These are phyloP conservation scores for Muraenolepis orangiensis DNA, from an alignment of 2,797 vertebrate species.

Conservation along the genomic window DNA sequence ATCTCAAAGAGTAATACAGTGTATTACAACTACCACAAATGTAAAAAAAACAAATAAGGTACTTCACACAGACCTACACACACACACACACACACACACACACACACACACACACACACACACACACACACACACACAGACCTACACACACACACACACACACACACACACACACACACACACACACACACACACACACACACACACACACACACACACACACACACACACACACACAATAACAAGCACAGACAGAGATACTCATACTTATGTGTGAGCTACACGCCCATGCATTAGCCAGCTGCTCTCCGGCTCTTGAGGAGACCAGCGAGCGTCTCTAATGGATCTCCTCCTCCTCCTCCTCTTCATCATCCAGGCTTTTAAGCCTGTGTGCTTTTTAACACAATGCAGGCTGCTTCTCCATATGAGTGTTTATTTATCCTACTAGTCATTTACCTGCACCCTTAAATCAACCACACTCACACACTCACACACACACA, in stretches of 20 bases:
- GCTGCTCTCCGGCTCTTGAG: neutral
- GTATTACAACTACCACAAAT: neutral
- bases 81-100: no score
- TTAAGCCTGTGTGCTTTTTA: neutral
- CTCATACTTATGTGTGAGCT: neutral
- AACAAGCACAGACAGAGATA: neutral
- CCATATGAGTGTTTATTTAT: neutral
- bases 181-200: neutral
- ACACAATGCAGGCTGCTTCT: neutral
- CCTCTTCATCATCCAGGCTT: neutral
- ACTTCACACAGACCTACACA: neutral
- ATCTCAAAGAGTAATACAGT: neutral
- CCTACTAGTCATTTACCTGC: neutral
- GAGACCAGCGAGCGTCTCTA: neutral
- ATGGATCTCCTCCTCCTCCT: neutral
- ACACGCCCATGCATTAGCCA: neutral
- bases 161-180: no score
- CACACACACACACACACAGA: neutral
- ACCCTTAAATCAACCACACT: neutral
- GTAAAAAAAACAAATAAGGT: neutral
- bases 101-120: no score
- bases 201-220: neutral
- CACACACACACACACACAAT: no score
- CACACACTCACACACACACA: conserved; percentile 8
- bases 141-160: neutral